Conservation (phyloP, 2,113 vertebrate species). For the Pomatorhinus ruficollis region DNA sequence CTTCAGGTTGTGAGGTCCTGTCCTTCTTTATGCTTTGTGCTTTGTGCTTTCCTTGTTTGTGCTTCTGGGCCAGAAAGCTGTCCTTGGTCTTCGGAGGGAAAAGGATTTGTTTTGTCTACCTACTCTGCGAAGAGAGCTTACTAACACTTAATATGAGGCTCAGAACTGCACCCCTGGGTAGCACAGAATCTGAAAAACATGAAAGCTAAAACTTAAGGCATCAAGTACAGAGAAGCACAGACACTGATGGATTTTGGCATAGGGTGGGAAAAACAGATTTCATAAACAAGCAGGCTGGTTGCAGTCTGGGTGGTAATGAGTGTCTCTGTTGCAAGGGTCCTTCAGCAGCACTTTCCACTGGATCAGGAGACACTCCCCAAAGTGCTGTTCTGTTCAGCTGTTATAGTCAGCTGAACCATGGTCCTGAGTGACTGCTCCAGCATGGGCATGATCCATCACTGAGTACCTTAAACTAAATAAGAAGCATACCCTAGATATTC, state of each 20-base stretch:
- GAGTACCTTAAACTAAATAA: neutral
- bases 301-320: neutral
- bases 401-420: neutral
- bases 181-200: no score
- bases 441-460: neutral
- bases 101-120: no score
- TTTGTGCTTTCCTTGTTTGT: no score
- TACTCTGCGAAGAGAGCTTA: no score
- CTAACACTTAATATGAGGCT: no score
- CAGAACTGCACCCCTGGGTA: no score
- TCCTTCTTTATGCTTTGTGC: no score
- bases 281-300: neutral
- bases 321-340: neutral
- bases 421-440: neutral
- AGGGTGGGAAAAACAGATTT: neutral
- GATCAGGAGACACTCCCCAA: neutral
- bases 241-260: neutral
- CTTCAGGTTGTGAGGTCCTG: no score
- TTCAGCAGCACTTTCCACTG: neutral
- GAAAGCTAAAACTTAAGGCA: no score
- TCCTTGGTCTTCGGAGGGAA: no score
- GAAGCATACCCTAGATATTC: neutral
- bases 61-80: no score
- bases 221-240: neutral
- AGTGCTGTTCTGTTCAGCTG: neutral